These are phyloP conservation scores for Trachelus stipa DNA, from an alignment of 2,888 invertebrate species.

Conservation along the genomic window DNA sequence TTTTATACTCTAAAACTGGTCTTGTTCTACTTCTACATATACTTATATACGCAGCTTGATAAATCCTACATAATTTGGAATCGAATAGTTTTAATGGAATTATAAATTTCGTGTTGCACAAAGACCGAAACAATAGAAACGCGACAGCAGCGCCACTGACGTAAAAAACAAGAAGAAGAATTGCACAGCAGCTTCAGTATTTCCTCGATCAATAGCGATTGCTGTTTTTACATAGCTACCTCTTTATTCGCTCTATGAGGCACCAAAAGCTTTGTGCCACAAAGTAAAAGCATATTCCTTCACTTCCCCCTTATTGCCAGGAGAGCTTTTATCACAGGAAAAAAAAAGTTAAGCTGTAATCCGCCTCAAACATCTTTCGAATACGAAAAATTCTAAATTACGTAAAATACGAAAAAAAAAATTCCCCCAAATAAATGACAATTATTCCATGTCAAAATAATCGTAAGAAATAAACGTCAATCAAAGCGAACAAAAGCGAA, in stretches of 20 bases:
- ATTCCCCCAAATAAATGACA: background rate
- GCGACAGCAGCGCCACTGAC: background rate
- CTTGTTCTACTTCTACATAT: too few relatives aligned
- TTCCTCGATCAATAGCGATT: background rate
- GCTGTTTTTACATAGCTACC: background rate
- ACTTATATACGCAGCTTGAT: background rate
- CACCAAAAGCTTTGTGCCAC: background rate
- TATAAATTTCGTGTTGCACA: background rate
- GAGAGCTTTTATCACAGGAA: background rate
- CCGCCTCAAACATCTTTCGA: background rate
- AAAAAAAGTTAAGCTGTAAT: background rate
- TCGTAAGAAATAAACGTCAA: background rate
- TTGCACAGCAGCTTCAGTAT: background rate
- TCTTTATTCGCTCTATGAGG: background rate
- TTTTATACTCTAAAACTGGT: too few relatives aligned
- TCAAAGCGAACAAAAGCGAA: background rate
- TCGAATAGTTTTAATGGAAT: background rate
- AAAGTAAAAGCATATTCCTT: background rate
- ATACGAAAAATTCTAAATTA: background rate
- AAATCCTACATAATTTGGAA: background rate
- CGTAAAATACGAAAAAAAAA: background rate
- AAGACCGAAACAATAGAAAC: background rate
- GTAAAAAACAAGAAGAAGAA: background rate
- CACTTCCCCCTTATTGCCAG: background rate
- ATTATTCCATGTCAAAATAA: background rate